A percentile compares a stretch with the other conserved stretches of the same genome.
These are phyloP conservation scores for Micronisus gabar DNA, from an alignment of 2,113 vertebrate species.

Conservation along the genomic window DNA sequence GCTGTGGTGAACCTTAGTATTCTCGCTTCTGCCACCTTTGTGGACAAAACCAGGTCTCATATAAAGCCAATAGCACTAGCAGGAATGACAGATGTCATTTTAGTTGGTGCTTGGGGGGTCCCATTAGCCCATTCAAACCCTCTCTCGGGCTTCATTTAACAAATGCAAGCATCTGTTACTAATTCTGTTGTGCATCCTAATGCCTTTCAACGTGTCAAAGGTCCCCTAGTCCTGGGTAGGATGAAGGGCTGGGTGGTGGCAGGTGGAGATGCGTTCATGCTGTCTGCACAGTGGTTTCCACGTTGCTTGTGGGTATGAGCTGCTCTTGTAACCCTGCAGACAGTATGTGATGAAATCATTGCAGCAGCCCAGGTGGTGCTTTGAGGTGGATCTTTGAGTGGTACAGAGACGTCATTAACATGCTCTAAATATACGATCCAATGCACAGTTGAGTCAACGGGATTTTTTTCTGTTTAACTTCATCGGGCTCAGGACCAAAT, in stretches of 20 bases:
- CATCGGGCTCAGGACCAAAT: not conserved
- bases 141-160: not conserved
- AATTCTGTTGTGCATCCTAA: not conserved
- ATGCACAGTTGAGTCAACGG: not conserved
- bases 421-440: accelerated
- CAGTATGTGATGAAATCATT: not conserved
- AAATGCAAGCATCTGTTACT: not conserved
- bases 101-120: not conserved
- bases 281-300: not conserved
- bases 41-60: not conserved
- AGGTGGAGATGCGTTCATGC: accelerated
- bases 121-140: not conserved
- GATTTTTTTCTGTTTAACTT: not conserved
- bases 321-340: not conserved
- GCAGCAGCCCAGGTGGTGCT: not conserved
- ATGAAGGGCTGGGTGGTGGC: accelerated
- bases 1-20: not conserved
- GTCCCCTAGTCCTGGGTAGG: accelerated
- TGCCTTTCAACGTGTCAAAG: accelerated
- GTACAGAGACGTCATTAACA: not conserved
- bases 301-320: accelerated
- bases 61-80: not conserved
- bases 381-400: not conserved
- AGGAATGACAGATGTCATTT: accelerated
- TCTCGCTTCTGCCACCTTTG: accelerated